phyloP scores from a whole-genome alignment of 2,797 vertebrate genomes.

The Gila robusta region DNA sequence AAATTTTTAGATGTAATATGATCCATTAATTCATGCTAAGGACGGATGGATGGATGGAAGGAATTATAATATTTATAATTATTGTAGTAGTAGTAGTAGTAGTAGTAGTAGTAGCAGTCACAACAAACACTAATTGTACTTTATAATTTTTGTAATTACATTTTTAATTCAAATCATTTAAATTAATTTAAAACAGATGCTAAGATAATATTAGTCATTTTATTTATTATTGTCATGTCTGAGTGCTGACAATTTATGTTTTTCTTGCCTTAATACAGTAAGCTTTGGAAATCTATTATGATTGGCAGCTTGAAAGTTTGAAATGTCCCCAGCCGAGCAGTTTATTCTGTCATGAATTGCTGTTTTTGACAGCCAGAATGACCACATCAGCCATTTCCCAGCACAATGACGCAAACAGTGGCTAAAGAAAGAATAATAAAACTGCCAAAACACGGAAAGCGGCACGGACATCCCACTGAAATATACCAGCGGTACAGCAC shows the following conservation, averaged over 20 bases:
- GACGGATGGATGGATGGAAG: neutral
- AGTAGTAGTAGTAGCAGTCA: neutral
- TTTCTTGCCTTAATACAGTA: conserved; percentile 1
- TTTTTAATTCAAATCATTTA: neutral
- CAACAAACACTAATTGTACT: neutral
- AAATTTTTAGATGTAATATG: neutral
- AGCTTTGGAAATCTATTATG: neutral
- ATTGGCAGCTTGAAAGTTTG: conserved; percentile 18
- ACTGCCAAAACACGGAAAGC: neutral
- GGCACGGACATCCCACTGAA: neutral
- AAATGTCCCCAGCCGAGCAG: neutral
- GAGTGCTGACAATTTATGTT: neutral
- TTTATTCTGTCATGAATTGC: conserved; percentile 16
- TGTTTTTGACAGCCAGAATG: conserved; percentile 33
- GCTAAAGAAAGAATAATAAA: conserved; percentile 14
- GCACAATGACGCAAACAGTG: conserved; percentile 13
- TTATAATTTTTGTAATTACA: neutral
- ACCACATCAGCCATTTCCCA: conserved; percentile 24
- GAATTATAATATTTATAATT: neutral
- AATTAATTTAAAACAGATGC: neutral
- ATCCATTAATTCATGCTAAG: neutral
- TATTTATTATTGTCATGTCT: neutral
- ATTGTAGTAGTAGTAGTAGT: neutral
- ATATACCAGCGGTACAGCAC: neutral
- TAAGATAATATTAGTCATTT: neutral